These are phyloP conservation scores for Salvator merianae DNA, from an alignment of 2,113 vertebrate genomes.

Conservation along the genomic window DNA sequence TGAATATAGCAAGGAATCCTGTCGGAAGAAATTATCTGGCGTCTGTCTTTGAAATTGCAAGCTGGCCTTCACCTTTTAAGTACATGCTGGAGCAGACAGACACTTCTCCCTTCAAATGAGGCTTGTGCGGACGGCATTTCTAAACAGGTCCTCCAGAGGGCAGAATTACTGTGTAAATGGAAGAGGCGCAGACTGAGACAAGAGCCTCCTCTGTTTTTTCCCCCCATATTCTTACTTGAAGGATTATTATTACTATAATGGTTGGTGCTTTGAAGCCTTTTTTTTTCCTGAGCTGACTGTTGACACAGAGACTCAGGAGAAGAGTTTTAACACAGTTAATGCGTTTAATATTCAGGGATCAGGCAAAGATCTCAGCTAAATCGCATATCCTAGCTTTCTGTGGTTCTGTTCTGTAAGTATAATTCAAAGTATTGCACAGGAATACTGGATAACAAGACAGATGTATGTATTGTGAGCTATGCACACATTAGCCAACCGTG, in stretches of 20 bases:
- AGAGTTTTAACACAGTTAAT: conserved; percentile 21
- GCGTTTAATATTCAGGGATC: not conserved
- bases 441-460: not conserved
- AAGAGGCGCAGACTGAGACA: not conserved
- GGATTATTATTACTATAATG: not conserved
- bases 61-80: not conserved
- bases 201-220: not conserved
- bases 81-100: not conserved
- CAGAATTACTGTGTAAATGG: conserved; percentile 56
- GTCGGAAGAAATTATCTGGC: not conserved
- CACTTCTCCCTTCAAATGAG: not conserved
- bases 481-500: too few relatives aligned
- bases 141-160: conserved; percentile 60
- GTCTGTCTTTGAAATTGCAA: not conserved
- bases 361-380: not conserved
- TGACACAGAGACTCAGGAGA: conserved; percentile 16
- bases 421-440: conserved; percentile 11
- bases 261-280: not conserved
- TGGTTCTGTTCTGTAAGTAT: conserved; percentile 18
- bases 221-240: not conserved
- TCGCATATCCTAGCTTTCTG: conserved; percentile 3
- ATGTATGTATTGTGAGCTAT: not conserved
- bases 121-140: conserved; percentile 15
- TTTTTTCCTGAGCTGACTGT: conserved; percentile 12
- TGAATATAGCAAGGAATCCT: not conserved